Percentiles rank a stretch among this genome's conserved stretches.
These are phyloP conservation scores for Harmothoe impar DNA, from an alignment of 2,888 invertebrate species.

Conservation along the genomic window DNA sequence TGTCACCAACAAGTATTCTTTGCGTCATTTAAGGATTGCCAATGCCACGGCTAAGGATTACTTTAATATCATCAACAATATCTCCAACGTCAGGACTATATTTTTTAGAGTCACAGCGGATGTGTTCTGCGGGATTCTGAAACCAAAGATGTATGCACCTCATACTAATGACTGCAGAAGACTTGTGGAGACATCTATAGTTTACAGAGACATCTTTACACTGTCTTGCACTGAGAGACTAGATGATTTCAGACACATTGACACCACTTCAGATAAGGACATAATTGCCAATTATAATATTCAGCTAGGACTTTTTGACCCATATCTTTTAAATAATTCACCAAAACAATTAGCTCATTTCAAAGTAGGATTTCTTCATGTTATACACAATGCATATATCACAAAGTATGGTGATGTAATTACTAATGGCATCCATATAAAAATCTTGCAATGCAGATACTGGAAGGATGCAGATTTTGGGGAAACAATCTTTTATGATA, in stretches of 20 bases:
- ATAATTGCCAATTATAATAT: background rate
- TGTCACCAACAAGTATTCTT: no score
- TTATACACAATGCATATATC: background rate
- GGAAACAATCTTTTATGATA: constrained; percentile 28
- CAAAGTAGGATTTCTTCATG: background rate
- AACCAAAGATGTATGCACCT: background rate
- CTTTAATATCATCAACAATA: no score
- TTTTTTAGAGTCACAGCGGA: no score
- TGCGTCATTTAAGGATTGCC: no score
- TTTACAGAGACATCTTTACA: background rate
- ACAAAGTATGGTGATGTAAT: background rate
- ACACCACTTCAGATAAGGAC: background rate
- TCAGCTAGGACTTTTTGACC: background rate
- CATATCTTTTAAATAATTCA: background rate
- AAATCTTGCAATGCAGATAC: background rate
- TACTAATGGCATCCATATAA: background rate
- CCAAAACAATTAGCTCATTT: background rate
- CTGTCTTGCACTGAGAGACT: background rate
- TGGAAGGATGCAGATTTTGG: background rate
- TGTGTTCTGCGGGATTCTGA: background rate
- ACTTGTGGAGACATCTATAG: background rate
- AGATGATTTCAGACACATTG: background rate
- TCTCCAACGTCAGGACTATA: no score
- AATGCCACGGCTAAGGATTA: no score
- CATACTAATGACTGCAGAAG: background rate